Conservation (phyloP, 2,113 vertebrate species). For the Cryptotis parvus region DNA sequence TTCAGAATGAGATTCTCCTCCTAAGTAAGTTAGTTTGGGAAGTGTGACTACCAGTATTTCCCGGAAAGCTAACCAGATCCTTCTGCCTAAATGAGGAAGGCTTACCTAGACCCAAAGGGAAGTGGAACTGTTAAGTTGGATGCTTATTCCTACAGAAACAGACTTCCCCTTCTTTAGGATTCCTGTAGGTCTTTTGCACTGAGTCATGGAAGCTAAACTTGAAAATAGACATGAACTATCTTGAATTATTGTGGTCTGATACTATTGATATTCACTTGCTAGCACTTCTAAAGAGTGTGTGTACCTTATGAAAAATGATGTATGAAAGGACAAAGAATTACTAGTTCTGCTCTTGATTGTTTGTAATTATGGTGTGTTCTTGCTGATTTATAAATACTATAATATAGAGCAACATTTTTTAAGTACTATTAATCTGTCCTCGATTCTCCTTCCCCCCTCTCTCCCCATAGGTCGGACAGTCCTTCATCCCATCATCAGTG, state of each 20-base stretch:
- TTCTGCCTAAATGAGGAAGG: slow-evolving; percentile 42
- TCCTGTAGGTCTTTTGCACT: slow-evolving; percentile 76
- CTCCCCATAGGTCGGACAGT: slow-evolving; percentile 94
- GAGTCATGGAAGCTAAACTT: slow-evolving; percentile 85
- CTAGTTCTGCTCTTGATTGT: slow-evolving; percentile 57
- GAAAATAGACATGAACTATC: slow-evolving; percentile 73
- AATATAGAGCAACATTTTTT: slow-evolving; percentile 21
- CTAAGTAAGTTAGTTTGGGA: slow-evolving; percentile 33
- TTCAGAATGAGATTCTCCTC: slow-evolving; percentile 59
- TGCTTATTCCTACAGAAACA: slow-evolving; percentile 41
- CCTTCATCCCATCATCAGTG: slow-evolving; percentile 96
- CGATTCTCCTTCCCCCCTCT: slow-evolving; percentile 41
- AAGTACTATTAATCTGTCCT: slow-evolving; percentile 60
- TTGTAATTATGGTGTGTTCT: slow-evolving; percentile 60
- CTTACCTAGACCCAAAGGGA: slow-evolving; percentile 42
- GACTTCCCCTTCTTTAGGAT: slow-evolving; percentile 17
- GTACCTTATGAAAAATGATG: slow-evolving; percentile 61
- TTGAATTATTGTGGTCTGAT: slow-evolving; percentile 65
- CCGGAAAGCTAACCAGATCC: slow-evolving; percentile 59
- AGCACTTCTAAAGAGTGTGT: slow-evolving; percentile 56
- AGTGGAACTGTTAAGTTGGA: slow-evolving; percentile 43
- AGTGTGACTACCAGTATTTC: slow-evolving; percentile 39
- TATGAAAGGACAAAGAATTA: slow-evolving; percentile 72
- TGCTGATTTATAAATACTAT: slow-evolving; percentile 19
- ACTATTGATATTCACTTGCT: slow-evolving; percentile 52